phyloP scores from a whole-genome alignment of 2,888 invertebrate genomes.

The Megaustenia siamemsis region DNA sequence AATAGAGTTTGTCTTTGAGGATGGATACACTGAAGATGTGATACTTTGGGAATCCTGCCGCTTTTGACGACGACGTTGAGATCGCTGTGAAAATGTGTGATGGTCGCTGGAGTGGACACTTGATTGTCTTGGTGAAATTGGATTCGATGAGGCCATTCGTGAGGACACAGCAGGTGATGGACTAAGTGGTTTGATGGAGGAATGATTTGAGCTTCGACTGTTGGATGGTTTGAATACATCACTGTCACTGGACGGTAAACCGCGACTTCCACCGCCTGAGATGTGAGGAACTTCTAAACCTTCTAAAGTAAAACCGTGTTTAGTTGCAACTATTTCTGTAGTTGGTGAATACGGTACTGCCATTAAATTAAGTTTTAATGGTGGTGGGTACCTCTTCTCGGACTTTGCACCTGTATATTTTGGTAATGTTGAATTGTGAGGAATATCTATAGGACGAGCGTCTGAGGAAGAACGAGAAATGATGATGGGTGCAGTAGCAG shows the following conservation, averaged over 20 bases:
- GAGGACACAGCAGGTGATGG: conserved; percentile 30
- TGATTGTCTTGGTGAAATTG: neutral
- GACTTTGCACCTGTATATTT: neutral
- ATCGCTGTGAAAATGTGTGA: neutral
- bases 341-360: conserved; percentile 36
- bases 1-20: neutral
- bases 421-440: neutral
- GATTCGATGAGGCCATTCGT: neutral
- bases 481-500: neutral
- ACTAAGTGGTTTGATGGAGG: conserved; percentile 24
- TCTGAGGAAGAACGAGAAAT: neutral
- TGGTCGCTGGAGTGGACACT: neutral
- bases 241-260: conserved; percentile 25
- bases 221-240: conserved; percentile 33
- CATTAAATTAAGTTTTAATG: conserved; percentile 22
- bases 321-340: conserved; percentile 42
- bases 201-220: neutral
- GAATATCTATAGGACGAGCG: neutral
- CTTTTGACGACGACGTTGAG: neutral
- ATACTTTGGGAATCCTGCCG: neutral
- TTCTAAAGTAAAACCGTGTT: conserved; percentile 43
- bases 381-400: neutral
- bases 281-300: conserved; percentile 43
- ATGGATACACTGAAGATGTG: neutral
- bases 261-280: neutral